A percentile compares a stretch with the other conserved stretches of the same genome.
Evolutionary conservation across 2,797 vertebrate species (phyloP).

Genomic region (Crocodylus rhombifer): DNA sequence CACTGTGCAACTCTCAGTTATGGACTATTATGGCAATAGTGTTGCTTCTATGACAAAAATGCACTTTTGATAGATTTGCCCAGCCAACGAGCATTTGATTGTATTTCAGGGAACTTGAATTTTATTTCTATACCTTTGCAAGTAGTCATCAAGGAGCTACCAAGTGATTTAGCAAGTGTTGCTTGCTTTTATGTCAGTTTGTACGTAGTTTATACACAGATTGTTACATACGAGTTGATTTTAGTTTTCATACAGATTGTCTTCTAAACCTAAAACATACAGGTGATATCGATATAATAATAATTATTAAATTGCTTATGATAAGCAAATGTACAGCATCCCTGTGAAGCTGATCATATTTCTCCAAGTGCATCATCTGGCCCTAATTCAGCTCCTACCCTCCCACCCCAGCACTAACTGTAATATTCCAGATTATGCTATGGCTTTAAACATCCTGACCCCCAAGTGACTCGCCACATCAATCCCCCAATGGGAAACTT

Average conservation of each 20-base stretch:
- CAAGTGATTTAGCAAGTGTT: neutral
- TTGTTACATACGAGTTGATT: constrained; percentile 24
- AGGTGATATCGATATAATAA: neutral
- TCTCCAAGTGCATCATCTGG: neutral
- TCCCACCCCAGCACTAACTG: neutral
- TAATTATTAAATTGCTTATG: neutral
- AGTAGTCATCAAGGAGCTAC: neutral
- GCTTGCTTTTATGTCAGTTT: neutral
- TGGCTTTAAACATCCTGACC: neutral
- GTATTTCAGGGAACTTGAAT: neutral
- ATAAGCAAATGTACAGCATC: constrained; percentile 21
- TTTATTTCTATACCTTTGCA: neutral
- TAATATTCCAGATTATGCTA: neutral
- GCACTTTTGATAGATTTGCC: neutral
- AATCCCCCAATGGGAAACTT: neutral
- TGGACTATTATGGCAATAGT: neutral
- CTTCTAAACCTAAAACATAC: neutral
- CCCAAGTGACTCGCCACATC: neutral
- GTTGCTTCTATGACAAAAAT: neutral
- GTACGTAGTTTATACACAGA: neutral
- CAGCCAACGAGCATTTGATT: neutral
- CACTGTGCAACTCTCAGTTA: neutral
- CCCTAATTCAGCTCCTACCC: neutral
- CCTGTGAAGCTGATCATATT: neutral
- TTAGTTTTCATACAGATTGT: neutral